These are phyloP conservation scores for Leptosomus discolor DNA, from an alignment of 2,113 vertebrate genomes.

Conservation along the genomic window DNA sequence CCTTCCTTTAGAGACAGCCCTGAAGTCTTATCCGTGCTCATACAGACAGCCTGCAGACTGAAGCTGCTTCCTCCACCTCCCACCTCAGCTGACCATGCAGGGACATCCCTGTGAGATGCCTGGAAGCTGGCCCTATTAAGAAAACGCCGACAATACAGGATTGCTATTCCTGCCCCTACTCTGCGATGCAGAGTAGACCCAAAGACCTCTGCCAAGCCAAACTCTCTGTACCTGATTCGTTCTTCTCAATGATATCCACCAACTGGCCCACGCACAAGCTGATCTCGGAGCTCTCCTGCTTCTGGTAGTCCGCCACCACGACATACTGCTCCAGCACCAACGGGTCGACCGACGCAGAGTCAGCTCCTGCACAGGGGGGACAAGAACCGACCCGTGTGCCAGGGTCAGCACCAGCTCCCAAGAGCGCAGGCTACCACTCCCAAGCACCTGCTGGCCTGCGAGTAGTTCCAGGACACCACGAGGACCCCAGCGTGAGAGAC, in stretches of 20 bases:
- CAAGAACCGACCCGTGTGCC: neutral
- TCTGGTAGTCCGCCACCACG: conserved; percentile 94
- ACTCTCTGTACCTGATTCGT: conserved; percentile 87
- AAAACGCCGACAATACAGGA: neutral
- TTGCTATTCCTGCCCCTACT: neutral
- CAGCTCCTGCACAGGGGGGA: conserved; percentile 76
- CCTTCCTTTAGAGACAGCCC: neutral
- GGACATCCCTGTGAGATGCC: neutral
- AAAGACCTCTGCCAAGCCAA: neutral
- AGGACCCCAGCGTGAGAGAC: neutral
- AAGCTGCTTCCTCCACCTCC: neutral
- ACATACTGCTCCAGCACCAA: conserved; percentile 95
- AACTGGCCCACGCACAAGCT: conserved; percentile 92
- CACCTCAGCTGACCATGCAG: neutral
- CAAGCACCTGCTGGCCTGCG: neutral
- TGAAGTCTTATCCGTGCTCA: neutral
- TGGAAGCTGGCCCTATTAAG: neutral
- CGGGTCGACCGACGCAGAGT: conserved; percentile 82
- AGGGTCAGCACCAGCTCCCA: neutral
- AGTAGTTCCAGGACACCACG: neutral
- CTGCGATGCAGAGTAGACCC: neutral
- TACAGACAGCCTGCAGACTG: neutral
- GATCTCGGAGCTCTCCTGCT: conserved; percentile 98
- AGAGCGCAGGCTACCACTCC: neutral
- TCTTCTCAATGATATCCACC: conserved; percentile 99